Evolutionary conservation across 2,888 invertebrate species (phyloP).

Genomic region (Ophonus ardosiacus): DNA sequence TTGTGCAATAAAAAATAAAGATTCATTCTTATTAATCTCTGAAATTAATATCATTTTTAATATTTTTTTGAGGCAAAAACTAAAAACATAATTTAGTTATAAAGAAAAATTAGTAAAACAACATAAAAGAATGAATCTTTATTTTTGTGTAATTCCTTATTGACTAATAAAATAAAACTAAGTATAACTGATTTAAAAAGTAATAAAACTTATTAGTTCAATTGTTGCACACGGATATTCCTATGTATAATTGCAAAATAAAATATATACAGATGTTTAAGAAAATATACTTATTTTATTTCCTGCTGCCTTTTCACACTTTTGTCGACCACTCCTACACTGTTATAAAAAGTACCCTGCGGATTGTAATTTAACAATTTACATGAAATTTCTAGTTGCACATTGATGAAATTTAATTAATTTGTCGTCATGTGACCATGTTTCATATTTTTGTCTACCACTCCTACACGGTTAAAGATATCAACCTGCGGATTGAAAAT

Average conservation of each 20-base stretch:
- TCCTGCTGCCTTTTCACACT: neutral
- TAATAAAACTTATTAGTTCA: conserved; percentile 43
- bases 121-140: neutral
- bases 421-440: too few species aligned
- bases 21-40: neutral
- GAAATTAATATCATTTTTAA: neutral
- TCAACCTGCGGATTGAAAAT: too few species aligned
- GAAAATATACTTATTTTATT: neutral
- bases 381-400: too few species aligned
- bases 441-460: too few species aligned
- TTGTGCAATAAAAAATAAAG: neutral
- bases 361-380: too few species aligned
- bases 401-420: too few species aligned
- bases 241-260: conserved; percentile 59
- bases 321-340: too few species aligned
- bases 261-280: conserved; percentile 60
- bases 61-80: neutral
- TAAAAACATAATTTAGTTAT: neutral
- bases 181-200: conserved; percentile 3
- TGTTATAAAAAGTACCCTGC: too few species aligned
- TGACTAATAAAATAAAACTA: neutral
- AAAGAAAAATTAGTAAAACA: neutral
- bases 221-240: conserved; percentile 56
- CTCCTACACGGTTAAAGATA: too few species aligned
- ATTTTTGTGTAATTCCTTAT: conserved; percentile 12